Percentiles rank a stretch among this genome's conserved stretches.
phyloP scores from a whole-genome alignment of 2,888 invertebrate species.

The Baronia brevicornis region DNA sequence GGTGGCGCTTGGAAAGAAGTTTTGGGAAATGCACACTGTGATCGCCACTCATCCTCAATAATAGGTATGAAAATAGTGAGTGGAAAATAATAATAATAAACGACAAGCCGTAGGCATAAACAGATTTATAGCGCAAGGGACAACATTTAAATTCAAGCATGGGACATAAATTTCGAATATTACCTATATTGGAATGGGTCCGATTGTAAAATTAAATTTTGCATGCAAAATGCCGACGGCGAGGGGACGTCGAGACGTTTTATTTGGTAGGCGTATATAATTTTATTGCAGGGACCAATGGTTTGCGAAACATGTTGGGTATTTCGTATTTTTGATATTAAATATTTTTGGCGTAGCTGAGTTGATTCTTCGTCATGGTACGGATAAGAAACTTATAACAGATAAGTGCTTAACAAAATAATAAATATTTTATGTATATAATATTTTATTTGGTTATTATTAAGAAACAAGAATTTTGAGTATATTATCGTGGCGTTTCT shows the following conservation, averaged over 20 bases:
- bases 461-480: no score
- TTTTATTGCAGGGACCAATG: slow-evolving; percentile 72
- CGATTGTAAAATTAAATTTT: slow-evolving; percentile 74
- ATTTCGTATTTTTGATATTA: slow-evolving; percentile 26
- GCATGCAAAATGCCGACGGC: slow-evolving; percentile 64
- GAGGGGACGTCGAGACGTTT: slow-evolving; percentile 44
- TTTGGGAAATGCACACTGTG: no score
- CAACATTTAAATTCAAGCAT: slow-evolving; percentile 58
- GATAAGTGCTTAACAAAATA: no score
- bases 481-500: no score
- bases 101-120: slow-evolving; percentile 27
- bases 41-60: no score
- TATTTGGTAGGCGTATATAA: slow-evolving; percentile 76
- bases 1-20: no score
- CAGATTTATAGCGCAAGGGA: slow-evolving; percentile 53
- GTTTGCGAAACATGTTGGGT: slow-evolving; percentile 60
- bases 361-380: slow-evolving; percentile 1
- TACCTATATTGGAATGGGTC: slow-evolving; percentile 70
- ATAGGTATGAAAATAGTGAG: no score
- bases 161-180: slow-evolving; percentile 69
- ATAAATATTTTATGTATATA: no score
- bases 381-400: slow-evolving; percentile 1
- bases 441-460: no score
- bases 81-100: slow-evolving; percentile 15
- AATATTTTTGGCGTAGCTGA: slow-evolving; percentile 17